Base-by-base conservation (phyloP, 2,888 invertebrate genomes). In the Cataglyphis rosenhaueri region DNA sequence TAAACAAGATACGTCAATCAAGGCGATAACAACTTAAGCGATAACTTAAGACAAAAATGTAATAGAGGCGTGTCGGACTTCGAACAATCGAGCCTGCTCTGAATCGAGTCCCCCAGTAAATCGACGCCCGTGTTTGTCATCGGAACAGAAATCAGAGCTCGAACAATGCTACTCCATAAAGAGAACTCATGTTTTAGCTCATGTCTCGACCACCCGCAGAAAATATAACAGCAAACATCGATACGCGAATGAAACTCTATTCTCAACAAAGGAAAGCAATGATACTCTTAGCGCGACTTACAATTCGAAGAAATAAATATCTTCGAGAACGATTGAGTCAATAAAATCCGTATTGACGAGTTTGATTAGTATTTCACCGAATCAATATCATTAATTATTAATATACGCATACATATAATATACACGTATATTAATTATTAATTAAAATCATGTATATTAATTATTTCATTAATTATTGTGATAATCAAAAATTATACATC, bases 121-220 rank as follows among this genome's bases (percentile, higher is more conserved):
- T 25, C 25, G 73, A 79, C 44, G 44, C 59, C 32, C 10, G 44
- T 79, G 78, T 73, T 71, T 79, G 73, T 59, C 73, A 61, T 52
- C 32, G 12, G 21, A 44, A 59, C 59, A 35, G 73, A 79, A 79
- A 79, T 71, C 44, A 25, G 74, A 79, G 44, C 78, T 71, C 59
- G 44, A 79, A 61, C 78, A 79, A 71, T 79, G 32, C n/a, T 9
- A 21, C 18, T 71, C 59, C 10, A 78, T 70, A 79, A 68, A 29
- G 35, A 70, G 78, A 71, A 71, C 59, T 79, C 44, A 32, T 71
- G 78, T 79, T 71, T 79, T 79, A 79, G 35, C 73, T 73, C 71
- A 38, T n/a, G 66, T 75, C 52, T 68, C 75, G 73, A 70, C 78
- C 73, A 79, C 57, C 44, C 73, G 35, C 59, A 59, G 78, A 71